Conservation (phyloP, 2,888 invertebrate genomes). For the Polia nebulosa region DNA sequence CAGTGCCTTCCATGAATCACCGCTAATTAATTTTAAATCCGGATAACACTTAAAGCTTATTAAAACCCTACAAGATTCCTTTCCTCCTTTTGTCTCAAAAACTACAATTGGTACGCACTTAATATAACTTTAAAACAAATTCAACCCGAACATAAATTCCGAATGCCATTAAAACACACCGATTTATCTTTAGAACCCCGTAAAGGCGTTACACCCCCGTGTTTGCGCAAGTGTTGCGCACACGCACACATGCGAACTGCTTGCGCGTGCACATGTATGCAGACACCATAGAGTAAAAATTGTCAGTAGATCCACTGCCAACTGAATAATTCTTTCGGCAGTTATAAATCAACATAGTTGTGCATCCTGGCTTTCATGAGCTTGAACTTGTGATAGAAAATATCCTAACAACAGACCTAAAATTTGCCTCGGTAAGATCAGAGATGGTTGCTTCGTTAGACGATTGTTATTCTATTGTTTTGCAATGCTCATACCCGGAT, state of each 20-base stretch:
- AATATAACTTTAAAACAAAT: constrained; percentile 80
- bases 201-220: constrained; percentile 75
- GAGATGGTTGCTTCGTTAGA: too few relatives aligned
- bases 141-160: constrained; percentile 84
- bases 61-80: constrained; percentile 46
- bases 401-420: background rate
- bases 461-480: background rate
- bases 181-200: constrained; percentile 79
- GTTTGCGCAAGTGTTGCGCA: constrained; percentile 86
- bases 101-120: constrained; percentile 70
- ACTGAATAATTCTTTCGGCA: background rate
- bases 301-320: background rate
- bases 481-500: background rate
- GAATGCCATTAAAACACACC: constrained; percentile 86
- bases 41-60: constrained; percentile 54
- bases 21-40: constrained; percentile 44
- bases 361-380: background rate
- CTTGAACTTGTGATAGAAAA: too few relatives aligned
- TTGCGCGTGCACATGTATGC: constrained; percentile 44
- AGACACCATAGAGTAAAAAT: constrained; percentile 5
- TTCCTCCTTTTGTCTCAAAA: constrained; percentile 57
- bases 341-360: background rate
- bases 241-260: constrained; percentile 59
- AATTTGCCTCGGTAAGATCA: background rate
- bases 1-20: constrained; percentile 26